phyloP scores from a whole-genome alignment of 2,113 vertebrate species.

The Rhodinocichla rosea region DNA sequence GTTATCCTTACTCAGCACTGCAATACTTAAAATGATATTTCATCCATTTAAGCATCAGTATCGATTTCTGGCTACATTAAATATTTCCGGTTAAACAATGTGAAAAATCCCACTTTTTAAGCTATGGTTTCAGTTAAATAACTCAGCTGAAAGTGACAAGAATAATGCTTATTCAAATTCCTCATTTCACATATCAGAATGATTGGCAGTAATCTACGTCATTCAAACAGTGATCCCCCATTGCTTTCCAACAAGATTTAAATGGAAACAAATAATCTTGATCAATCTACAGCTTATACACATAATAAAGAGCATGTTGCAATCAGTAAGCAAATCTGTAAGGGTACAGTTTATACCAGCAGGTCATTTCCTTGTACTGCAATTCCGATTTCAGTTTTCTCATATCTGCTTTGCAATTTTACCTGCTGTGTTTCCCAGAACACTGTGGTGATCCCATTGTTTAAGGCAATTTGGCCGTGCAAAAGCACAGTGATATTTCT shows the following conservation, averaged over 20 bases:
- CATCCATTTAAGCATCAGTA: neutral
- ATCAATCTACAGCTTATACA: constrained; percentile 6
- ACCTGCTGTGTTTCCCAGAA: neutral
- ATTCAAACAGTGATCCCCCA: constrained; percentile 11
- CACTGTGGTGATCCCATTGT: neutral
- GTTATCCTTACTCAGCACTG: neutral
- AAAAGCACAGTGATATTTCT: neutral
- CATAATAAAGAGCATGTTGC: neutral
- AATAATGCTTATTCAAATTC: neutral
- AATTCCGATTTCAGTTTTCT: constrained; percentile 33
- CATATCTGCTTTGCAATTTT: neutral
- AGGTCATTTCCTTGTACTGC: neutral
- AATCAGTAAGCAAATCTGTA: constrained; percentile 3
- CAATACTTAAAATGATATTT: neutral
- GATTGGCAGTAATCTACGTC: neutral
- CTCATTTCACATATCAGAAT: neutral
- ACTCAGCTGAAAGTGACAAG: neutral
- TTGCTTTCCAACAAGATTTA: constrained; percentile 9
- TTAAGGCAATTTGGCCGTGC: neutral
- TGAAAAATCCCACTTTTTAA: neutral
- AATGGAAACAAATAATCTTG: constrained; percentile 48
- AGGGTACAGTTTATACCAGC: constrained; percentile 31
- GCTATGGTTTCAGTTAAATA: neutral
- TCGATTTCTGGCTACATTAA: neutral
- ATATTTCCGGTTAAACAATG: neutral